phyloP scores from a whole-genome alignment of 2,797 vertebrate genomes.

The Megaceryle alcyon region DNA sequence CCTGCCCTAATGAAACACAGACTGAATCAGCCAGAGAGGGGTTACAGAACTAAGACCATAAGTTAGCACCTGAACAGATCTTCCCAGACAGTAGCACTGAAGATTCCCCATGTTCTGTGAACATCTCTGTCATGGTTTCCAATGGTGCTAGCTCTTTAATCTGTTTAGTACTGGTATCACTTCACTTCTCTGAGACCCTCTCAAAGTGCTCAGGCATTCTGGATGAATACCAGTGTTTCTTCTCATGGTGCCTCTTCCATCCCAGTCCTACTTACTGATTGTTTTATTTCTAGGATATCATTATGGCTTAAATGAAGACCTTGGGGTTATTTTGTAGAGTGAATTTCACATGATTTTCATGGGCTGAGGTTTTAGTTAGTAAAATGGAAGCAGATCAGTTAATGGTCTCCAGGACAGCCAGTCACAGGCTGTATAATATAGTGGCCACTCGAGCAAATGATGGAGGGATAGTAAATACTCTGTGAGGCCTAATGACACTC shows the following conservation, averaged over 20 bases:
- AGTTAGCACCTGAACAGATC: not conserved
- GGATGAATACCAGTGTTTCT: not conserved
- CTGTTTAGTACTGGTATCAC: not conserved
- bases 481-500: not conserved
- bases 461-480: not conserved
- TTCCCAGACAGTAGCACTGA: not conserved
- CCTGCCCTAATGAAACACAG: not conserved
- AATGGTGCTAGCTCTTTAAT: not conserved
- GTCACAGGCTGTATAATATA: not conserved
- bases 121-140: not conserved
- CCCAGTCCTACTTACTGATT: not conserved
- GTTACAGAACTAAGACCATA: not conserved
- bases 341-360: not conserved
- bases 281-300: not conserved
- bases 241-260: not conserved
- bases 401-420: not conserved
- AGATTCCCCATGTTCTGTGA: not conserved
- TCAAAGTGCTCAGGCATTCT: not conserved
- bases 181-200: not conserved
- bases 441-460: not conserved
- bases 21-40: not conserved
- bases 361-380: not conserved
- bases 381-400: not conserved
- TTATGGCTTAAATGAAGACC: not conserved
- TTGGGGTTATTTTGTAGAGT: not conserved